These are phyloP conservation scores for Zaprionus davidi DNA, from an alignment of 1,140 invertebrate species.

Conservation along the genomic window DNA sequence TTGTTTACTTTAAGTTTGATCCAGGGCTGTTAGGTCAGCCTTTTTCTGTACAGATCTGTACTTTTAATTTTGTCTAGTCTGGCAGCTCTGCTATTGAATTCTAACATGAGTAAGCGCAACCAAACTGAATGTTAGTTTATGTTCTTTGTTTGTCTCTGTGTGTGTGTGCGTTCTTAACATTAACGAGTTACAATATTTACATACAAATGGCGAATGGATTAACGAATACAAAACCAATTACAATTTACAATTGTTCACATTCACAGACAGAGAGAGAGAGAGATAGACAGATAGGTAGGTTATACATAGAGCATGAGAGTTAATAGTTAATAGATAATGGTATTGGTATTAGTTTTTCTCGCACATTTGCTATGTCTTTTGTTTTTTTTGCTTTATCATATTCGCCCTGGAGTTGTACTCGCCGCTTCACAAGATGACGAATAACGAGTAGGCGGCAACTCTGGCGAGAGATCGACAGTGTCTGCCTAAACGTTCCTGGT, in stretches of 20 bases:
- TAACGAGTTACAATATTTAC: conserved; percentile 46
- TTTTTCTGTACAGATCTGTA: too few species aligned
- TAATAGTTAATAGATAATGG: conserved; percentile 15
- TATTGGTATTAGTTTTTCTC: conserved; percentile 11
- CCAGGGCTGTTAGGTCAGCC: too few species aligned
- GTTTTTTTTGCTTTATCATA: conserved; percentile 4
- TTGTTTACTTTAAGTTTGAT: too few species aligned
- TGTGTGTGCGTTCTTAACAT: conserved; percentile 23
- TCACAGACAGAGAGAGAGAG: conserved; percentile 22
- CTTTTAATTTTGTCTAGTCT: too few species aligned
- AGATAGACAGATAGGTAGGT: background rate
- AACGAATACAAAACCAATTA: conserved; percentile 43
- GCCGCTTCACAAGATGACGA: conserved; percentile 58
- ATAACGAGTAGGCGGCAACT: conserved; percentile 50
- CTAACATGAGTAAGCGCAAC: background rate
- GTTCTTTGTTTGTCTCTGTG: background rate
- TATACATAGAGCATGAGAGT: conserved; percentile 20
- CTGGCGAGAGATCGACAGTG: background rate
- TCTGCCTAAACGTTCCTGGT: conserved; percentile 48
- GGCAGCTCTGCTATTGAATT: too few species aligned
- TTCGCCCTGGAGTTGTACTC: conserved; percentile 60
- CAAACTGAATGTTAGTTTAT: background rate
- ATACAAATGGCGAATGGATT: conserved; percentile 22
- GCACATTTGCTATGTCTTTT: conserved; percentile 10
- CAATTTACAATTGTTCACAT: conserved; percentile 48